These are phyloP conservation scores for Spisula solida DNA, from an alignment of 2,888 invertebrate genomes.

Conservation along the genomic window DNA sequence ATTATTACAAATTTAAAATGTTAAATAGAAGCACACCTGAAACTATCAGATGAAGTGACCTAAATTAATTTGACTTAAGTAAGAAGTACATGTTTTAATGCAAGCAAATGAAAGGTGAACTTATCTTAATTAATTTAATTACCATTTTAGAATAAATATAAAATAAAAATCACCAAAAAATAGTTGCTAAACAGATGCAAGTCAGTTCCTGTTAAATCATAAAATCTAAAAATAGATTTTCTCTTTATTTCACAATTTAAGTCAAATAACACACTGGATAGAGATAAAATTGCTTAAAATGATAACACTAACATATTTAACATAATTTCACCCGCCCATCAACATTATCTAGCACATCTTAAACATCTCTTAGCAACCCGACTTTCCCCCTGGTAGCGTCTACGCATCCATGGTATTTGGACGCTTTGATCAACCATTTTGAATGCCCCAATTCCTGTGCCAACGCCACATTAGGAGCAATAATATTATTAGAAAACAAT, in stretches of 20 bases:
- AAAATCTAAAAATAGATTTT: slow-evolving; percentile 44
- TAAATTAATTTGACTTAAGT: too few relatives aligned
- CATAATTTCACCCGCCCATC: slow-evolving; percentile 33
- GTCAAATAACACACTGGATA: not conserved
- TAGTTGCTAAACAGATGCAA: slow-evolving; percentile 17
- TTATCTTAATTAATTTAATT: too few relatives aligned
- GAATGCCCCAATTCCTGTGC: slow-evolving; percentile 62
- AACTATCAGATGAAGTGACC: too few relatives aligned
- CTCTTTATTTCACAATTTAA: slow-evolving; percentile 19
- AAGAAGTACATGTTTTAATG: too few relatives aligned
- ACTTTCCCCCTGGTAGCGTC: slow-evolving; percentile 75
- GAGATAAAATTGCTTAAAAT: slow-evolving; percentile 24
- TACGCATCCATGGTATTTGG: slow-evolving; percentile 79
- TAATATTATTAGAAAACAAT: slow-evolving; percentile 37
- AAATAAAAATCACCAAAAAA: not conserved
- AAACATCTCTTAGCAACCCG: slow-evolving; percentile 77
- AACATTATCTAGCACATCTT: slow-evolving; percentile 71
- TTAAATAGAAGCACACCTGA: too few relatives aligned
- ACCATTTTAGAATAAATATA: too few relatives aligned
- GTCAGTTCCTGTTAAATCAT: slow-evolving; percentile 25
- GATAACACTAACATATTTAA: slow-evolving; percentile 32
- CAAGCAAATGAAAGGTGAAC: too few relatives aligned
- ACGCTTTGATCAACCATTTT: slow-evolving; percentile 69
- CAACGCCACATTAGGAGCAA: slow-evolving; percentile 19
- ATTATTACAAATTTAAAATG: too few relatives aligned